Percentiles rank a stretch among this genome's conserved stretches.
Evolutionary conservation across 2,888 invertebrate genomes (phyloP).

Genomic region (Arge pagana): DNA sequence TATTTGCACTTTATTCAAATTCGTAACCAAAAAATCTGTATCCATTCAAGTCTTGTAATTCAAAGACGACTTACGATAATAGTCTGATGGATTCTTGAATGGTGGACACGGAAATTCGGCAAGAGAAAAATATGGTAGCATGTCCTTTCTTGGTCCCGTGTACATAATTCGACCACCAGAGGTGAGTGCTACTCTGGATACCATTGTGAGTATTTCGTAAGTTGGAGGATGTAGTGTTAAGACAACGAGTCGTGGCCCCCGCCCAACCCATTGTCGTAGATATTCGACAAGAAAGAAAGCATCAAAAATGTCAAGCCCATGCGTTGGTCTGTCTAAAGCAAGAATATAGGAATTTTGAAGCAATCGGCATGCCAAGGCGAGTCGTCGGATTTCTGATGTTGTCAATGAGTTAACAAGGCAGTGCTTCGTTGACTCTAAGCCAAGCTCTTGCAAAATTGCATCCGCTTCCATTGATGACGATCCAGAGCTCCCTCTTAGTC

Average conservation of each 20-base stretch:
- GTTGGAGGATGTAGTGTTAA: slow-evolving; percentile 93
- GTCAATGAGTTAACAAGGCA: slow-evolving; percentile 85
- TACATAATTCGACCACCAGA: slow-evolving; percentile 92
- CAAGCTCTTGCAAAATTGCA: slow-evolving; percentile 87
- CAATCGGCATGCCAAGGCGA: slow-evolving; percentile 89
- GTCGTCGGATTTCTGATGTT: slow-evolving; percentile 82
- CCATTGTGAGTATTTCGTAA: slow-evolving; percentile 94
- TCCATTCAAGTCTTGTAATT: slow-evolving; percentile 23
- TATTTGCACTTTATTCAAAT: not conserved
- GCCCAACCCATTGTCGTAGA: slow-evolving; percentile 86
- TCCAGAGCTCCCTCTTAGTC: slow-evolving; percentile 70
- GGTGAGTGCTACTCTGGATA: slow-evolving; percentile 81
- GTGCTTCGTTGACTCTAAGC: slow-evolving; percentile 85
- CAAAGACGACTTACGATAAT: slow-evolving; percentile 90
- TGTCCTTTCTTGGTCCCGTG: slow-evolving; percentile 84
- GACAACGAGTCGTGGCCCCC: slow-evolving; percentile 76
- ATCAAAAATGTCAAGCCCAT: slow-evolving; percentile 92
- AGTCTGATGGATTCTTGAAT: slow-evolving; percentile 95
- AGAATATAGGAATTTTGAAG: slow-evolving; percentile 85
- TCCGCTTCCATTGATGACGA: slow-evolving; percentile 71
- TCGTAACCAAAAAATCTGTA: not conserved
- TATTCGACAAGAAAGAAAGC: slow-evolving; percentile 95
- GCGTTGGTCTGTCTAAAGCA: slow-evolving; percentile 85
- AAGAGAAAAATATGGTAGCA: slow-evolving; percentile 87
- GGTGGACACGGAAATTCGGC: slow-evolving; percentile 94